Conservation (phyloP, 2,888 invertebrate species). For the Meloe dianella region DNA sequence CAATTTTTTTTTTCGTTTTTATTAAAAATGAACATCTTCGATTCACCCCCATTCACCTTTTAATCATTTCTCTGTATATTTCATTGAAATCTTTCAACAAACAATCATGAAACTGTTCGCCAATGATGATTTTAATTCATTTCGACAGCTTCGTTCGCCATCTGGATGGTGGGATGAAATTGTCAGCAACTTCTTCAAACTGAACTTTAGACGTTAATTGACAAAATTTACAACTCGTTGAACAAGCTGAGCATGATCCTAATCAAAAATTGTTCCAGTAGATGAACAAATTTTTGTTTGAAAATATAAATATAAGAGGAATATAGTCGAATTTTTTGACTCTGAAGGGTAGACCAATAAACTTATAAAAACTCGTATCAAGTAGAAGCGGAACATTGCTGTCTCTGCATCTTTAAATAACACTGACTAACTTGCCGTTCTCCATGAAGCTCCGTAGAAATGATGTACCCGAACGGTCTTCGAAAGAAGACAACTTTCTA, state of each 20-base stretch:
- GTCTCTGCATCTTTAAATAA: no score
- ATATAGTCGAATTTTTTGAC: no score
- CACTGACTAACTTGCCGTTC: no score
- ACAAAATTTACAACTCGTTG: constrained; percentile 12
- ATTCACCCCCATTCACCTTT: not conserved
- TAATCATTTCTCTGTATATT: not conserved
- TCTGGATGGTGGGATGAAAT: not conserved
- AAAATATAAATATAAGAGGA: no score
- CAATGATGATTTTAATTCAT: constrained; percentile 11
- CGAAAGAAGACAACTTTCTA: no score
- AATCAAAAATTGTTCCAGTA: constrained; percentile 4
- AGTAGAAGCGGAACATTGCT: no score
- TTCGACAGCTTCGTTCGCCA: constrained; percentile 1
- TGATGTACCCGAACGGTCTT: no score
- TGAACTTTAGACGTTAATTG: constrained; percentile 6
- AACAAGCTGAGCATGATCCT: not conserved
- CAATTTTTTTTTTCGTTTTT: constrained; percentile 23
- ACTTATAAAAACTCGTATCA: no score
- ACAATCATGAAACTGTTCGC: constrained; percentile 10
- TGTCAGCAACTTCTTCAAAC: constrained; percentile 13
- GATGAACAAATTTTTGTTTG: not conserved
- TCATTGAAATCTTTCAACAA: constrained; percentile 3
- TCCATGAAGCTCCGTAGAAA: no score
- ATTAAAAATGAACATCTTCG: constrained; percentile 30
- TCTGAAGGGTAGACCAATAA: no score